A percentile compares a stretch with the other conserved stretches of the same genome.
phyloP scores from a whole-genome alignment of 1,140 invertebrate genomes.

The Piezodorus guildinii region DNA sequence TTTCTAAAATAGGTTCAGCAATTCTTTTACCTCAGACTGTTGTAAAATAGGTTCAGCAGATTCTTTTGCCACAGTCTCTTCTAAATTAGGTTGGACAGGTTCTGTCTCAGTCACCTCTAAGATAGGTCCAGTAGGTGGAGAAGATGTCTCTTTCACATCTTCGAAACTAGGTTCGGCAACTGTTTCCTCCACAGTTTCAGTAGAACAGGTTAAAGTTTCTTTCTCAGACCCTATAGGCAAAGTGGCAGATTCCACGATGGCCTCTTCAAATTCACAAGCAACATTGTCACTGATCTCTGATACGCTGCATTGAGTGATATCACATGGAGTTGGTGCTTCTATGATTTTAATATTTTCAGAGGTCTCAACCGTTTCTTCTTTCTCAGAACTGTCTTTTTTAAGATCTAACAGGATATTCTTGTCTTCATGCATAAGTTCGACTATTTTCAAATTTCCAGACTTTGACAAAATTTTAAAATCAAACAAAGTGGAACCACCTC shows the following conservation, averaged over 20 bases:
- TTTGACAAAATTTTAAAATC: conserved; percentile 2
- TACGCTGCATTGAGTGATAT: conserved; percentile 11
- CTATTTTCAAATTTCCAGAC: background rate
- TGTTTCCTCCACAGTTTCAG: too few species aligned
- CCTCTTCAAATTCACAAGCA: background rate
- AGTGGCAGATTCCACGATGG: background rate
- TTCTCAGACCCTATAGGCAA: too few species aligned
- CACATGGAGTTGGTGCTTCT: background rate
- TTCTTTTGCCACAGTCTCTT: too few species aligned
- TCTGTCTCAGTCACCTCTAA: too few species aligned
- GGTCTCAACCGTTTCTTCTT: background rate
- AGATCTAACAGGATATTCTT: background rate
- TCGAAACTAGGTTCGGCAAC: too few species aligned
- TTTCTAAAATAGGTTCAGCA: too few species aligned
- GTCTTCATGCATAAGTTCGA: background rate
- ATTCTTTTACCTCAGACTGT: too few species aligned
- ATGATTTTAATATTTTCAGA: background rate
- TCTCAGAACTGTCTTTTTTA: background rate
- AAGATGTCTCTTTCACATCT: too few species aligned
- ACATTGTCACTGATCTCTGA: background rate
- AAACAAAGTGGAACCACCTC: conserved; percentile 3
- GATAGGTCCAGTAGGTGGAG: too few species aligned
- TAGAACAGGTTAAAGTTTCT: too few species aligned
- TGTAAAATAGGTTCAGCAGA: too few species aligned
- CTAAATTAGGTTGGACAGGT: too few species aligned